phyloP scores from a whole-genome alignment of 2,797 vertebrate species.

The Parauchenoglanis ngamensis region DNA sequence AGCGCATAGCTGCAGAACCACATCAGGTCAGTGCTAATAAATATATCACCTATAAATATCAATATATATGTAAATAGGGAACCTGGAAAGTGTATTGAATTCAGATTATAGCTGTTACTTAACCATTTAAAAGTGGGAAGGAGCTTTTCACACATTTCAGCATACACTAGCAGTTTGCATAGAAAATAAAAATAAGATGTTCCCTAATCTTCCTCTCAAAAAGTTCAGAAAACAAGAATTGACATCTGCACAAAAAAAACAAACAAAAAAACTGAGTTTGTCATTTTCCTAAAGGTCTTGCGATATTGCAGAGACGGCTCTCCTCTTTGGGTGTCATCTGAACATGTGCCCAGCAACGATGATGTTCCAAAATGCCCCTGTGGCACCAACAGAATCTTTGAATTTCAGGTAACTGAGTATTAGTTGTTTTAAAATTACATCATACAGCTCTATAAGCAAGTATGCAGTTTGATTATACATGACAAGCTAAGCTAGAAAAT shows the following conservation, averaged over 20 bases:
- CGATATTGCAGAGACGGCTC: slow-evolving; percentile 85
- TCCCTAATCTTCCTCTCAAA: background rate
- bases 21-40: slow-evolving; percentile 81
- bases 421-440: background rate
- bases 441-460: background rate
- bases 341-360: slow-evolving; percentile 79
- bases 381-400: slow-evolving; percentile 88
- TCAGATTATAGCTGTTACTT: background rate
- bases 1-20: slow-evolving; percentile 80
- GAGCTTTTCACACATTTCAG: background rate
- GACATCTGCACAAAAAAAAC: background rate
- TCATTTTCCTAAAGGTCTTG: slow-evolving; percentile 78
- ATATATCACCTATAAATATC: background rate
- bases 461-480: background rate
- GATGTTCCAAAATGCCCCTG: slow-evolving; percentile 87
- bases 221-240: background rate
- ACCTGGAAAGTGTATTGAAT: background rate
- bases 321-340: slow-evolving; percentile 89
- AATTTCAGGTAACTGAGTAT: slow-evolving; percentile 86
- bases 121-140: background rate
- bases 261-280: background rate
- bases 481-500: background rate
- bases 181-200: background rate
- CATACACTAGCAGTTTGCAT: background rate
- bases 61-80: background rate